Evolutionary conservation across 2,888 invertebrate genomes (phyloP), one percentile per base, ranked within the genome.

Genomic region (Clivina fossor): DNA sequence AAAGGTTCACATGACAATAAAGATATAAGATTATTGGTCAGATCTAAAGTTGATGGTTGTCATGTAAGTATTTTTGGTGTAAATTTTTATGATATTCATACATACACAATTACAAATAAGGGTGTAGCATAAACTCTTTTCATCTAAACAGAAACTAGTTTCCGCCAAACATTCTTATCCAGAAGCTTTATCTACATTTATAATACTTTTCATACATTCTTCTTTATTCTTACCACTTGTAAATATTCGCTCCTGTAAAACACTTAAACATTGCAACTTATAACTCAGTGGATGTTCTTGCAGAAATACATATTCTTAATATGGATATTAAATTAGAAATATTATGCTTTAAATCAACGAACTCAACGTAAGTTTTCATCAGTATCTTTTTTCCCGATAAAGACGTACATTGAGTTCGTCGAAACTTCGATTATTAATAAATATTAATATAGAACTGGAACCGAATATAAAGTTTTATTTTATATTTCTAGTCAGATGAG

Each of bases 1-100:
- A 70, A 70, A 61, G 63, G 62, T n/a, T 63, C 60, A 56, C 38
- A 43, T 4, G 63, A 62, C 47, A 60, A 58, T n/a, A 63, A 62
- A n/a, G 65, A 65, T 44, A 63, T 71, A 38, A 67, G 68, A 41
- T 60, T 72, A 13, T 61, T 72, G 37, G 61, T 71, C 4, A 53
- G 72, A 30, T 65, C 62, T 24, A 71, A 71, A 65, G 46, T 67
- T 20, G 69, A 70, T 59, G 69, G 64, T 4, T 70, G 67, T 55
- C 68, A 69, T 60, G 70, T 69, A 65, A 62, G 24, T 30, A 43
- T 30, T 41, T 15, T 13, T 13, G 35, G 1, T 35, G 3, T 3
- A 11, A 2, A 3, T 35, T 8, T 9, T 33, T 33, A 13, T 15
- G 9, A 16, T 4, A 33, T 33, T 1, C n/a, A n/a, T n/a, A n/a